Evolutionary conservation across 2,888 invertebrate species (phyloP), one percentile per base, ranked within the genome.

Genomic region (Rhorus exstirpatorius): DNA sequence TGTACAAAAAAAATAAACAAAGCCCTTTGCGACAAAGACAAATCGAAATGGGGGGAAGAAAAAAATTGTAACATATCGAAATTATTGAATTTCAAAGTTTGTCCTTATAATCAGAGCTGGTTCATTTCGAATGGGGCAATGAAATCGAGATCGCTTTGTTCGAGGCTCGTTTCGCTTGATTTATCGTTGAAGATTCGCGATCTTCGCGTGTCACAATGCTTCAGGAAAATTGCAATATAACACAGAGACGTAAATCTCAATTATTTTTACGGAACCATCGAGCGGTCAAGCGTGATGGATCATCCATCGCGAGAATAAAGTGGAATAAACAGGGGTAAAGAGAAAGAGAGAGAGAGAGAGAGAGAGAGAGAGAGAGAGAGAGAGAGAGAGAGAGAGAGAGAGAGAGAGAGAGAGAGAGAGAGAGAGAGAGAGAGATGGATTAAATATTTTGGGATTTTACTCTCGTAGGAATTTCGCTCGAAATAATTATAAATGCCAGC

Each of bases 141-240:
- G n/a, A 10, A 26, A 31, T 49, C 76, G 76, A 67, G 58, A 67
- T 17, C n/a, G 26, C 53, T 68, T 44, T 58, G 68, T 46, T 58
- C 74, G 21, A 35, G 21, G 35, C 26, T 65, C 24, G 17, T 79
- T 72, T 44, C 44, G 8, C 21, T 14, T 79, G 60, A 74, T 79
- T 68, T 74, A 74, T 53, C 49, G 60, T 49, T 44, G 10, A 49
- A 31, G 51, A 38, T 41, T 75, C 51, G 41, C 44, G 24, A 24
- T 19, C 17, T 51, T 49, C 38, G 63, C n/a, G 31, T 38, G 61
- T 26, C n/a, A n/a, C 61, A 26, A 31, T 41, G 17, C 19, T 61
- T 31, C 38, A 6, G 60, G 26, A 26, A 55, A 72, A 41, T 63
- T 31, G 61, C 41, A 17, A 71, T 14, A 58, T 35, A 35, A 70